Evolutionary conservation across 2,113 vertebrate genomes (phyloP), one percentile per base, ranked within the genome.

Genomic region (Rhineura floridana): DNA sequence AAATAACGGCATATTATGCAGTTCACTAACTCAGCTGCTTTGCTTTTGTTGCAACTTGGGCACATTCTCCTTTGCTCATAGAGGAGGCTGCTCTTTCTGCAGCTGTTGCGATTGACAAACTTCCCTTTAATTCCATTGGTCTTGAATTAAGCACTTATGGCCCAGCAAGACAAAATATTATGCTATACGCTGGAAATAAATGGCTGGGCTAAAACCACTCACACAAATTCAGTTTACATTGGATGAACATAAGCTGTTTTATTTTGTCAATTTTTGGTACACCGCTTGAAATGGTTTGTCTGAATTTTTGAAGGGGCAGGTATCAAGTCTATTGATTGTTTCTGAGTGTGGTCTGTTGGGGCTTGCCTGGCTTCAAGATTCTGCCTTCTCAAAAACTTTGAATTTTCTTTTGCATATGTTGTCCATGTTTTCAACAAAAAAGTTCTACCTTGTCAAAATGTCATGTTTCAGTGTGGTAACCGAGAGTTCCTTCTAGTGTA

Each of bases 1-100:
- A 79, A 91, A 52, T 91, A 91, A 91, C 0, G 81, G 70, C 12
- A 63, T 83, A 52, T 88, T 92, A 85, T 91, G 84, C n/a, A 85
- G 73, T 89, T 94, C 77, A 84, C 73, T 15, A 4, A 69, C 91
- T 65, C 28, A 9, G 81, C 88, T 90, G 76, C 85, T 91, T 91
- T 50, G 19, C 76, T 80, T 89, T 88, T 88, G 46, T 81, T 2
- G 6, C n/a, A 39, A 52, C 55, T 63, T 88, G 28, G 25, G 21
- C 3, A 3, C 28, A 90, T 85, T 30, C 72, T 33, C 46, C 10
- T 11, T 69, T 91, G 85, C 30, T 75, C 23, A 2, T 82, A 85
- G 86, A 82, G 80, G 59, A 39, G 50, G 81, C 79, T 72, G 76
- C 4, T 77, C 88, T 80, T 90, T 84, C 44, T 90, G 55, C 91